phyloP scores from a whole-genome alignment of 2,797 vertebrate species.

The Bucorvus abyssinicus region DNA sequence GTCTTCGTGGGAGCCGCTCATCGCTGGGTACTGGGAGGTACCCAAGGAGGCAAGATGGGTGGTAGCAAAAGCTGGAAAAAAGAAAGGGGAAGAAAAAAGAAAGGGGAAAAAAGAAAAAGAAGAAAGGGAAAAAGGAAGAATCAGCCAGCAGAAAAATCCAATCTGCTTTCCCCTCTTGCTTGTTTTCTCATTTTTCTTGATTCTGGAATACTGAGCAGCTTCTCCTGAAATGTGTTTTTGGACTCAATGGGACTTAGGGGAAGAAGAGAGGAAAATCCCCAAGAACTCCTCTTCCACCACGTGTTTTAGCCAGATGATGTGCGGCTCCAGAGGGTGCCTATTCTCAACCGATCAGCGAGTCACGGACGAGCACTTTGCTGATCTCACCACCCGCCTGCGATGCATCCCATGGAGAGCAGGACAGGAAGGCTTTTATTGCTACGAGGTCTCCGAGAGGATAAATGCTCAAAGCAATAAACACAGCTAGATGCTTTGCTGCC shows the following conservation, averaged over 20 bases:
- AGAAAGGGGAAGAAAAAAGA: neutral
- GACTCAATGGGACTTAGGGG: neutral
- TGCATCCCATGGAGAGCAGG: neutral
- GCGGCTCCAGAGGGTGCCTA: neutral
- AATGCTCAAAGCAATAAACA: neutral
- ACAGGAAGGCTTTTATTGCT: neutral
- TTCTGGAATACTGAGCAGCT: neutral
- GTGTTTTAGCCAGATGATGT: neutral
- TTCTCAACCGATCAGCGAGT: fast-evolving
- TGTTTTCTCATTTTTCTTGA: fast-evolving
- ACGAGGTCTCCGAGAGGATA: no score
- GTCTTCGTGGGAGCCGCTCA: neutral
- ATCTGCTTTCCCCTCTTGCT: neutral
- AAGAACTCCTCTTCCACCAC: neutral
- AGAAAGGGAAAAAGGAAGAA: neutral
- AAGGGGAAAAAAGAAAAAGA: neutral
- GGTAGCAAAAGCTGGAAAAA: neutral
- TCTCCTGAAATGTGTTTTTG: neutral
- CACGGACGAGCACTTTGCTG: neutral
- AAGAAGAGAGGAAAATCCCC: neutral
- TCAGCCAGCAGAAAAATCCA: neutral
- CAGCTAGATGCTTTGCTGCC: neutral
- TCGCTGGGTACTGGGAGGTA: neutral
- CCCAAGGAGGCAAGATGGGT: no score
- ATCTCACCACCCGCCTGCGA: neutral